A percentile compares a stretch with the other conserved stretches of the same genome.
Conservation (phyloP, 2,113 vertebrate species). For the Xenotilapia longispinis region DNA sequence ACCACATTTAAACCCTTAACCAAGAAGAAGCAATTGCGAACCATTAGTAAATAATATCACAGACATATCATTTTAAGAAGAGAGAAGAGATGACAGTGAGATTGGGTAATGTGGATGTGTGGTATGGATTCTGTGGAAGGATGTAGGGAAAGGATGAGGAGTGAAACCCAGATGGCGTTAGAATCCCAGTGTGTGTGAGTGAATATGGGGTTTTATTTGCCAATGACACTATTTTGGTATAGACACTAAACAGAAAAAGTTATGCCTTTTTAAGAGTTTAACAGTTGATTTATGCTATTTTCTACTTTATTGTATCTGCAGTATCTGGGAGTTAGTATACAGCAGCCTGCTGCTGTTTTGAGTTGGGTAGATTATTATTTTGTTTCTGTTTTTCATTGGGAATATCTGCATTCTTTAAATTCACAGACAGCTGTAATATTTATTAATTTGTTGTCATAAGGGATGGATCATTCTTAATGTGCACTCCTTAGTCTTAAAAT, state of each 20-base stretch:
- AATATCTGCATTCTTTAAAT: neutral
- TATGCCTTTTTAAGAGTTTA: slow-evolving; percentile 3
- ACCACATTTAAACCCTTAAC: neutral
- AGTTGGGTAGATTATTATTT: neutral
- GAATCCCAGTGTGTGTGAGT: neutral
- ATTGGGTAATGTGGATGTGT: neutral
- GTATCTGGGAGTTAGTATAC: neutral
- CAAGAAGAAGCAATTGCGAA: neutral
- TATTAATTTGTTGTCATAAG: slow-evolving; percentile 21
- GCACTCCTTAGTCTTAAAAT: slow-evolving; percentile 16
- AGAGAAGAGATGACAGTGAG: neutral
- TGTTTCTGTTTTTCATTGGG: neutral
- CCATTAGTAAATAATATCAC: neutral
- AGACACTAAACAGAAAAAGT: slow-evolving; percentile 13
- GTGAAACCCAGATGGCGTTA: neutral
- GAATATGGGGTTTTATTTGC: neutral
- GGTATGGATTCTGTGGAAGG: neutral
- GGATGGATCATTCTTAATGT: slow-evolving; percentile 14
- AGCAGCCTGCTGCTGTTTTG: neutral
- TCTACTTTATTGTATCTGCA: slow-evolving; percentile 4
- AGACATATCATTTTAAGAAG: neutral
- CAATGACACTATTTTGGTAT: neutral
- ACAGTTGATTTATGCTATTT: neutral
- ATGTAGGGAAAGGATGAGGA: neutral
- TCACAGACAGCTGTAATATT: slow-evolving; percentile 5